phyloP scores from a whole-genome alignment of 2,888 invertebrate genomes.

The Harpalus rufipes region DNA sequence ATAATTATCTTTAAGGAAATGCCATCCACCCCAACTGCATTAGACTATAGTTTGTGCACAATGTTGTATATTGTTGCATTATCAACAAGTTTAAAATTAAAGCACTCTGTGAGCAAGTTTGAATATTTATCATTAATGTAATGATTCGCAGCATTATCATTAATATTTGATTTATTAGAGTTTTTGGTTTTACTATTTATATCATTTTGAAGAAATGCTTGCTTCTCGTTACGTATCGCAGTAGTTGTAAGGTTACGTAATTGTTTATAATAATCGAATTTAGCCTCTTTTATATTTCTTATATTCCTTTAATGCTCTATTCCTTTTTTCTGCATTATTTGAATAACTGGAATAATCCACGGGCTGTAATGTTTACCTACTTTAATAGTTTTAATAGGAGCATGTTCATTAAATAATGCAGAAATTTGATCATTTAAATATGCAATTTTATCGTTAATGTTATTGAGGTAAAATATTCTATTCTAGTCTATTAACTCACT shows the following conservation, averaged over 20 bases:
- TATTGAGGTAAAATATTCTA: neutral
- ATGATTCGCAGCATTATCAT: neutral
- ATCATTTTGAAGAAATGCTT: too few species aligned
- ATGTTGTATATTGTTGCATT: too few species aligned
- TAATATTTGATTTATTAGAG: neutral
- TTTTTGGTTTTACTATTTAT: too few species aligned
- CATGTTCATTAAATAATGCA: neutral
- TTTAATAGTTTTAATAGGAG: neutral
- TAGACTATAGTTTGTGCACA: neutral
- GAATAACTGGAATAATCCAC: too few species aligned
- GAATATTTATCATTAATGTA: conserved; percentile 18
- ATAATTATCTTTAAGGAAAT: conserved; percentile 12
- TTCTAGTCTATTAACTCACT: neutral
- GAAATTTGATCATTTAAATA: neutral
- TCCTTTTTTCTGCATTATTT: too few species aligned
- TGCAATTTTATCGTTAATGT: too few species aligned
- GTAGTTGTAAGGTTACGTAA: too few species aligned
- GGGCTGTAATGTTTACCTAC: neutral
- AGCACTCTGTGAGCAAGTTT: neutral
- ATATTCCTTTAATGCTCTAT: too few species aligned
- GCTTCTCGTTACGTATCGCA: too few species aligned
- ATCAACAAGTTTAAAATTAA: neutral
- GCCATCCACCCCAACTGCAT: conserved; percentile 10
- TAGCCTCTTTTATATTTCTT: too few species aligned
- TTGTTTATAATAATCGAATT: too few species aligned